A percentile compares a stretch with the other conserved stretches of the same genome.
Evolutionary conservation across 2,113 vertebrate species (phyloP).

Genomic region (Gymnobelideus leadbeateri): DNA sequence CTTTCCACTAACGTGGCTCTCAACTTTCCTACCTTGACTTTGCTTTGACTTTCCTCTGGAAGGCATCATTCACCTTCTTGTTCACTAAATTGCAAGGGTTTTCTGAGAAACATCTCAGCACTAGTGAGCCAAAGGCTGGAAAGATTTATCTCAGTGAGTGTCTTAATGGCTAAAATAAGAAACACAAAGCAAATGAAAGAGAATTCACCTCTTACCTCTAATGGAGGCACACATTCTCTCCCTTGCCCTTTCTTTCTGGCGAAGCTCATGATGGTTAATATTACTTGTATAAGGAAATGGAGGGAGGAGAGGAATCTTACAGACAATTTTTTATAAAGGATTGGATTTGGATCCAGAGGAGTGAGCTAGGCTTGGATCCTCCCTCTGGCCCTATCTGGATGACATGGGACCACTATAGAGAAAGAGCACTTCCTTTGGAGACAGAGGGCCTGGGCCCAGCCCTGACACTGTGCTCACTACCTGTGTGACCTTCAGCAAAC

Average conservation of each 20-base stretch:
- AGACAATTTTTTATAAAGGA: not conserved
- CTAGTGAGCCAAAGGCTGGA: not conserved
- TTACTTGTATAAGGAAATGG: not conserved
- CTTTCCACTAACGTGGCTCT: not conserved
- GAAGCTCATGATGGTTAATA: not conserved
- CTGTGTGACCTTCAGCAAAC: not conserved
- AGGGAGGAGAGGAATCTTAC: not conserved
- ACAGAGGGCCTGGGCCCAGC: not conserved
- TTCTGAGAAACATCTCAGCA: not conserved
- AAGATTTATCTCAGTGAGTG: not conserved
- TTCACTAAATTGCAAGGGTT: not conserved
- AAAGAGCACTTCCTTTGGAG: not conserved
- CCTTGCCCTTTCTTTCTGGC: not conserved
- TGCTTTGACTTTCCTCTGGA: not conserved
- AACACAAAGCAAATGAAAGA: not conserved
- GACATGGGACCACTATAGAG: not conserved
- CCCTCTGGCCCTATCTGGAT: not conserved
- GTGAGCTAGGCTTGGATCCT: not conserved
- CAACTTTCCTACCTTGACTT: not conserved
- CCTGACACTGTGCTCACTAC: no score
- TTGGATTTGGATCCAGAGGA: not conserved
- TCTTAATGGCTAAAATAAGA: constrained; percentile 3
- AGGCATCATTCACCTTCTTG: not conserved
- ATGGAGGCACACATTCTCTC: not conserved
- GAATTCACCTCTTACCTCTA: not conserved